Evolutionary conservation across 2,888 invertebrate species (phyloP).

Genomic region (Pyrrhosoma nymphula): DNA sequence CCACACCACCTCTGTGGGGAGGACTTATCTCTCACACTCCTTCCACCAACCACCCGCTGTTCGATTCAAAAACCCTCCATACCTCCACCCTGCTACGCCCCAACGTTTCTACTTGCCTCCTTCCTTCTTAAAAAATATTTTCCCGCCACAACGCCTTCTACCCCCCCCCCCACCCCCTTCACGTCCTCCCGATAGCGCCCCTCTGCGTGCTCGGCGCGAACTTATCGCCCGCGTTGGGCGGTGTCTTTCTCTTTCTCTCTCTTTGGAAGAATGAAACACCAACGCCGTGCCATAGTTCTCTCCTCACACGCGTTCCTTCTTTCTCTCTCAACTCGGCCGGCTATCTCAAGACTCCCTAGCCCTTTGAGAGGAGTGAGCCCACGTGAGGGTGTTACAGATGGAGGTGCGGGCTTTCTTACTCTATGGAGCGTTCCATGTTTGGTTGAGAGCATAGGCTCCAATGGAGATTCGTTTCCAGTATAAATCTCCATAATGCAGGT

Average conservation of each 20-base stretch:
- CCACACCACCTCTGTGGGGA: not conserved
- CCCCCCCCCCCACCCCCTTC: not conserved
- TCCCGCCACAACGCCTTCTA: not conserved
- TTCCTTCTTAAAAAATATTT: not conserved
- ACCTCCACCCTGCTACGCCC: not conserved
- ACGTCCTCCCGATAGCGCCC: not conserved
- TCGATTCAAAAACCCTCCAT: not conserved
- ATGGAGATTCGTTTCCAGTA: no score
- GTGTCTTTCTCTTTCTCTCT: not conserved
- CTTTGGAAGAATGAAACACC: not conserved
- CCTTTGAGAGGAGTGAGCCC: not conserved
- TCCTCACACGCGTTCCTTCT: not conserved
- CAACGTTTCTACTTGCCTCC: not conserved
- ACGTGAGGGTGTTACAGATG: not conserved
- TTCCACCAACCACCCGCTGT: not conserved
- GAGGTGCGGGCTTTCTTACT: no score
- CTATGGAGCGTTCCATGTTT: no score
- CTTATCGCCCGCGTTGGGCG: slow-evolving; percentile 4
- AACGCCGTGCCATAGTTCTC: not conserved
- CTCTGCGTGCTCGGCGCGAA: slow-evolving; percentile 20
- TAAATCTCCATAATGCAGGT: no score
- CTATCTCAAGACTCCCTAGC: not conserved
- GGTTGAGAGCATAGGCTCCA: no score
- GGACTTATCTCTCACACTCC: slow-evolving; percentile 2
- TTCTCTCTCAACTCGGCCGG: not conserved